These are phyloP conservation scores for Euphonia xanthogaster DNA, from an alignment of 2,797 vertebrate species.

Conservation along the genomic window DNA sequence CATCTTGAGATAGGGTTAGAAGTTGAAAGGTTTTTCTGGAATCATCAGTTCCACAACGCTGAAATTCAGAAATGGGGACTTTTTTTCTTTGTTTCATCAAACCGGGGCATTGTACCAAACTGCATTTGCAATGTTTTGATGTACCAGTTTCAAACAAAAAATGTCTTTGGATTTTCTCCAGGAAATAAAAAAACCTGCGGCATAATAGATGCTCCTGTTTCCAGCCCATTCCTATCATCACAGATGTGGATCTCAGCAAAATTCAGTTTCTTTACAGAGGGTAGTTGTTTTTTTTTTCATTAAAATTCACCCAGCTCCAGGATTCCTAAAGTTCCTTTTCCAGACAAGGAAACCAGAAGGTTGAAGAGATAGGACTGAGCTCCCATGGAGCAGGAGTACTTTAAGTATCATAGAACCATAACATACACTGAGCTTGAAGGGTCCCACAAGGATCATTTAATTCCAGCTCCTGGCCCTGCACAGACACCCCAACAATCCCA, in stretches of 20 bases:
- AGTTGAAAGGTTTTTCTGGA: slow-evolving; percentile 64
- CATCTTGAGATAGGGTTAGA: slow-evolving; percentile 63
- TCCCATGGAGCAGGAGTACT: fast-evolving
- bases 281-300: neutral
- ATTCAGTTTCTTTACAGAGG: neutral
- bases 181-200: neutral
- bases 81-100: slow-evolving; percentile 35
- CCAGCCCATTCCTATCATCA: neutral
- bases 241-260: neutral
- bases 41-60: slow-evolving; percentile 30
- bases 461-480: neutral
- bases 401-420: neutral
- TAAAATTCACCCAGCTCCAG: neutral
- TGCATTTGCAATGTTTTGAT: slow-evolving; percentile 27
- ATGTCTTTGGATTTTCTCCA: slow-evolving; percentile 23
- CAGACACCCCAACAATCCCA: neutral
- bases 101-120: neutral
- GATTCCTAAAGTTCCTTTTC: neutral
- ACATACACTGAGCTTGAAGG: neutral
- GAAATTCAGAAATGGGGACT: slow-evolving; percentile 25
- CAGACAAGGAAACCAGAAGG: fast-evolving
- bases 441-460: neutral
- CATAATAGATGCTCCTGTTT: neutral
- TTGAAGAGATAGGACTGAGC: neutral
- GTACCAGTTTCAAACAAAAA: slow-evolving; percentile 37